Conservation (phyloP, 1,140 invertebrate species). For the Sitophilus oryzae region DNA sequence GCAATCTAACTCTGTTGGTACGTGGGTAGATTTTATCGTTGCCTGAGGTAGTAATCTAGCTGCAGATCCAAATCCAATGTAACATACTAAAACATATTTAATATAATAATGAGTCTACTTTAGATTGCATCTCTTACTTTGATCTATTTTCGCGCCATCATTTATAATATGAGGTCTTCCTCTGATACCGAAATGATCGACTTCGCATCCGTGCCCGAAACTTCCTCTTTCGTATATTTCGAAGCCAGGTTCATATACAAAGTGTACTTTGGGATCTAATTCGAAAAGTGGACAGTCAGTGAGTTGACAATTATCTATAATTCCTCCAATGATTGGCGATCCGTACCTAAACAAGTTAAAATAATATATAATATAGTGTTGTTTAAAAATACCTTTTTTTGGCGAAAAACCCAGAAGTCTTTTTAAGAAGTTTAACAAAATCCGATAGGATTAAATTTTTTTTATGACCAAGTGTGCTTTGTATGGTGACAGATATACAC, state of each 20-base stretch:
- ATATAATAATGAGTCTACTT: neutral
- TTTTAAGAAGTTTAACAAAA: conserved; percentile 4
- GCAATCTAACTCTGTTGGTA: conserved; percentile 60
- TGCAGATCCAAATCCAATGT: conserved; percentile 63
- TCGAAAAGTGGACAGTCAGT: conserved; percentile 64
- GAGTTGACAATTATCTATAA: conserved; percentile 63
- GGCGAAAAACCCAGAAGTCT: no score
- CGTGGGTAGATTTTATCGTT: conserved; percentile 54
- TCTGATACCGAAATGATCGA: conserved; percentile 45
- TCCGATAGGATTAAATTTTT: no score
- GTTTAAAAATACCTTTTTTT: no score
- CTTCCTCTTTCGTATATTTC: conserved; percentile 73
- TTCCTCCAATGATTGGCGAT: conserved; percentile 53
- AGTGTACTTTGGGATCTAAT: conserved; percentile 52
- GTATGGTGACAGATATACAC: neutral
- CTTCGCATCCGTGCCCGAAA: conserved; percentile 71
- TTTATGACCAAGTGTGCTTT: no score
- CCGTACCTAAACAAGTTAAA: conserved; percentile 51
- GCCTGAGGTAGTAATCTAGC: conserved; percentile 61
- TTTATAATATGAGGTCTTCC: conserved; percentile 20
- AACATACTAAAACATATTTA: conserved; percentile 55
- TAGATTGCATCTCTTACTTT: conserved; percentile 33
- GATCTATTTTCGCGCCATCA: conserved; percentile 30
- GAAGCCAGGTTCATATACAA: conserved; percentile 55
- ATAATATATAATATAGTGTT: conserved; percentile 6